phyloP scores from a whole-genome alignment of 2,888 invertebrate species.

The Lingula anatina region DNA sequence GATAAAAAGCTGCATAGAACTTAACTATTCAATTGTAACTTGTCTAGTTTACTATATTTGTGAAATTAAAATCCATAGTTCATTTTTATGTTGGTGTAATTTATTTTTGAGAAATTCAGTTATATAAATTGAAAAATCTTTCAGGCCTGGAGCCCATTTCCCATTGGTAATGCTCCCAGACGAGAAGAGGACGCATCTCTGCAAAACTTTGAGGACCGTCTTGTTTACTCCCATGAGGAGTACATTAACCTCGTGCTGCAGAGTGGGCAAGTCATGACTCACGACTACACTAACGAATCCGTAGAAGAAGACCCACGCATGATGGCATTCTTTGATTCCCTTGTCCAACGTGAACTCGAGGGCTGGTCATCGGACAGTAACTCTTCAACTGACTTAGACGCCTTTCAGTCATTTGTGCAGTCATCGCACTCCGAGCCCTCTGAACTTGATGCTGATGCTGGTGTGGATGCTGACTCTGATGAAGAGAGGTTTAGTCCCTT shows the following conservation, averaged over 20 bases:
- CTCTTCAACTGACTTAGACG: slow-evolving; percentile 23
- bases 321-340: slow-evolving; percentile 94
- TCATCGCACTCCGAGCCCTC: slow-evolving; percentile 19
- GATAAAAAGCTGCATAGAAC: too few species aligned
- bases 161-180: slow-evolving; percentile 54
- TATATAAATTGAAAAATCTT: too few species aligned
- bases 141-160: slow-evolving; percentile 76
- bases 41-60: too few species aligned
- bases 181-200: slow-evolving; percentile 1
- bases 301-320: slow-evolving; percentile 86
- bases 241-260: slow-evolving; percentile 76
- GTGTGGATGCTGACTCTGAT: slow-evolving; percentile 5
- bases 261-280: slow-evolving; percentile 68
- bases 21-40: too few species aligned
- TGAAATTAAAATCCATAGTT: too few species aligned
- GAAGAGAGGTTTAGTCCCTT: slow-evolving; percentile 21
- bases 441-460: slow-evolving; percentile 5
- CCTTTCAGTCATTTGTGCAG: slow-evolving; percentile 26
- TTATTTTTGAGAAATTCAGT: too few species aligned
- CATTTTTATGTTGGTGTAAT: too few species aligned
- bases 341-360: slow-evolving; percentile 86
- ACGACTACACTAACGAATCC: slow-evolving; percentile 83
- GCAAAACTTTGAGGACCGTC: slow-evolving; percentile 23
- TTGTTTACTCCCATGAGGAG: slow-evolving; percentile 60
- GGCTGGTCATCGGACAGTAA: slow-evolving; percentile 52